These are phyloP conservation scores for Helicolenus hilgendorfi DNA, from an alignment of 2,797 vertebrate genomes.

Conservation along the genomic window DNA sequence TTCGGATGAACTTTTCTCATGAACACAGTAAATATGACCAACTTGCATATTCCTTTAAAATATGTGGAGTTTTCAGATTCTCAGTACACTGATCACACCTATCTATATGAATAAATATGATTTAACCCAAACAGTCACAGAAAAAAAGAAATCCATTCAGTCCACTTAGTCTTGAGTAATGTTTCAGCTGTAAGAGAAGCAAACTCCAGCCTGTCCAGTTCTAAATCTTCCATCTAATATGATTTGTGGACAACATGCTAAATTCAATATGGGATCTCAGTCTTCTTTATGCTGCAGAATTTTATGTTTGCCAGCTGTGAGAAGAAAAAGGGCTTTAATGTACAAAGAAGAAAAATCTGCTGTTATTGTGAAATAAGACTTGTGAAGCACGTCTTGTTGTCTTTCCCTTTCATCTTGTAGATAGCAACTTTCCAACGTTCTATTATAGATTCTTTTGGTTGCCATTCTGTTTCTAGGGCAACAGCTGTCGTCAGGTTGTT, in stretches of 20 bases:
- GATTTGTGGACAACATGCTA: constrained; percentile 17
- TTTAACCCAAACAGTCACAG: not conserved
- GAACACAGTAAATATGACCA: not conserved
- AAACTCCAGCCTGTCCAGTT: not conserved
- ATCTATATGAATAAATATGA: not conserved
- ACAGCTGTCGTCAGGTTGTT: not conserved
- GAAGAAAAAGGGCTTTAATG: not conserved
- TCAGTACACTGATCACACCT: not conserved
- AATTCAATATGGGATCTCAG: constrained; percentile 5
- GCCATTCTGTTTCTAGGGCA: not conserved
- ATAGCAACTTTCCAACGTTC: not conserved
- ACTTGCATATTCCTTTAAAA: not conserved
- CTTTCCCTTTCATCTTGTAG: not conserved
- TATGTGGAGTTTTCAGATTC: not conserved
- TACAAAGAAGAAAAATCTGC: not conserved
- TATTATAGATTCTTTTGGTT: not conserved
- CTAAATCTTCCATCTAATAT: constrained; percentile 23
- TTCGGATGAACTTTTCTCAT: not conserved
- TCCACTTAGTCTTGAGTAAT: constrained; percentile 1
- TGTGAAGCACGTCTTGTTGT: not conserved
- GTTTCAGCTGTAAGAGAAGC: not conserved
- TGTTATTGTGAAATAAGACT: constrained; percentile 1
- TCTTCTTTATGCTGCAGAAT: constrained; percentile 18
- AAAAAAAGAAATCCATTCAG: not conserved
- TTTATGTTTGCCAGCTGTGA: not conserved